phyloP scores from a whole-genome alignment of 2,113 vertebrate species.

The Rhinoptilus africanus region DNA sequence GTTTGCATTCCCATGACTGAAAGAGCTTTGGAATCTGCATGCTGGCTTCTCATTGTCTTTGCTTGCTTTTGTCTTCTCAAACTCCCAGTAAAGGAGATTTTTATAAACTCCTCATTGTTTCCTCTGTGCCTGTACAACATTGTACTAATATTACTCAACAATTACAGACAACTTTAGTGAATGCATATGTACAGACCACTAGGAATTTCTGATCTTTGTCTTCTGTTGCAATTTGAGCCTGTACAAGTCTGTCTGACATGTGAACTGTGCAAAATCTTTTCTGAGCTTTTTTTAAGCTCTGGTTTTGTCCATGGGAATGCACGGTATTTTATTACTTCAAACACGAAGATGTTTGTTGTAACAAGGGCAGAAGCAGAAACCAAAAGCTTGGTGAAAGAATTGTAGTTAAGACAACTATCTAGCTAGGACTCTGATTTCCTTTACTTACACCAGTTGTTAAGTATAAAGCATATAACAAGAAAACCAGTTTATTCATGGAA shows the following conservation, averaged over 20 bases:
- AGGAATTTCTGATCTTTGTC: conserved; percentile 35
- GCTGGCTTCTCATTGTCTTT: conserved; percentile 1
- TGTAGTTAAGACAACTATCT: background rate
- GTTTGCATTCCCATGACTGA: conserved; percentile 47
- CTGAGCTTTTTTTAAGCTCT: conserved; percentile 50
- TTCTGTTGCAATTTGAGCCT: background rate
- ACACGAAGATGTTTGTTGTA: conserved; percentile 18
- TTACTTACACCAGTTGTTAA: background rate
- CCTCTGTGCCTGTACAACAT: background rate
- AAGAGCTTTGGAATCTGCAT: conserved; percentile 15
- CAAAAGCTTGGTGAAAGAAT: background rate
- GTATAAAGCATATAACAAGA: background rate
- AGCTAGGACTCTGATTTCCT: background rate
- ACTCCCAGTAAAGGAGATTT: background rate
- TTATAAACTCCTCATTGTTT: background rate
- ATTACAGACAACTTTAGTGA: background rate
- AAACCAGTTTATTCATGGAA: background rate
- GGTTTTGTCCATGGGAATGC: conserved; percentile 52
- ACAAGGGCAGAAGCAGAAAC: background rate
- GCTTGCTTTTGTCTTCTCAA: conserved; percentile 5
- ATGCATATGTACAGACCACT: background rate
- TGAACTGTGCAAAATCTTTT: conserved; percentile 50
- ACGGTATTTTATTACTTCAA: conserved; percentile 14
- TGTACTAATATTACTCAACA: background rate
- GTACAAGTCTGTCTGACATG: background rate